Evolutionary conservation across 2,113 vertebrate species (phyloP), one percentile per base, ranked within the genome.

Genomic region (Cyphomyrus plagiostoma): DNA sequence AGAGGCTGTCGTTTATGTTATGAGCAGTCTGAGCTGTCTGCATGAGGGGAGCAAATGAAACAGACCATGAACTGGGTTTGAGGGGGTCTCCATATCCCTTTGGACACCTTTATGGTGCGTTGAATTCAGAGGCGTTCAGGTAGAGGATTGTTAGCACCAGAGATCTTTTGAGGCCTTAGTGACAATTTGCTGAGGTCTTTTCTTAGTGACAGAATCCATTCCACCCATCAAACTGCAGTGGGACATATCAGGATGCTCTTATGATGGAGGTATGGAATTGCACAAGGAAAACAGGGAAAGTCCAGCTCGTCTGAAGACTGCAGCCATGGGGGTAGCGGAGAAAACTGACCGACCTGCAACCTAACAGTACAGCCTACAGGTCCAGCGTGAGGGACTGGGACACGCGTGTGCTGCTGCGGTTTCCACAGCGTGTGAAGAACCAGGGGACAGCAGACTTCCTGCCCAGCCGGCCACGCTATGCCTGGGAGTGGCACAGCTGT

Each of bases 401-500:
- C 92, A 97, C 97, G 48, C 95, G 98, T 21, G 97, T 99, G 89
- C 94, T 99, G 88, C 91, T 99, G 91, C 93, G 98, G 92, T 99
- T 99, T 91, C 97, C 98, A 0, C 98, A 99, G 92, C 95, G 98
- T 91, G 98, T 99, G 93, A 99, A 99, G 95, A 99, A 99, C 89
- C 98, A 99, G 95, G 98, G 98, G 39, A 98, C 97, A 0, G 96
- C 97, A 0, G 98, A 99, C 93, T 99, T 99, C 92, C 95, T 99
- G 90, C 98, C 98, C 92, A 99, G 96, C 90, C 96, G 96, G 92
- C 98, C 98, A 19, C 96, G 98, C 91, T 98, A 99, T 17, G 95
- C 98, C 88, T 99, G 98, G 98, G 98, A 99, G 92, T 99, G 98
- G 98, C 98, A 99, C 96, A 98, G 97, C 93, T 99, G 98, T 94